Evolutionary conservation across 2,888 invertebrate genomes (phyloP), one percentile per base, ranked within the genome.

Genomic region (Tryphoninae sp.): DNA sequence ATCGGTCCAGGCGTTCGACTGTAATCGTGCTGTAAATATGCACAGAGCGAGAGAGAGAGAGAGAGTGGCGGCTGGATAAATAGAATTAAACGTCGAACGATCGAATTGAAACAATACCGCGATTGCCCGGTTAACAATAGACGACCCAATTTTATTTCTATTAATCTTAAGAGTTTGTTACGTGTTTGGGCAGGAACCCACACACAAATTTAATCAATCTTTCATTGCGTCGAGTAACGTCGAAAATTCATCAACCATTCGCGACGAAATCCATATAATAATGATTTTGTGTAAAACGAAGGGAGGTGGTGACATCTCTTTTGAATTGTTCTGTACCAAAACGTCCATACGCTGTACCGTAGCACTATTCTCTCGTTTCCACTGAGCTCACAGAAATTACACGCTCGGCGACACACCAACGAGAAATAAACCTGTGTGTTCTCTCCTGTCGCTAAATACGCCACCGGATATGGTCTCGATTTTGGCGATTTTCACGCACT

Each of bases 401-500:
- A 76, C 75, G 80, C 75, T 72, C 59, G 76, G 45, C 51, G 61
- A 65, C 13, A 53, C 71, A 33, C 40, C 13, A n/a, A n/a, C 74
- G 71, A 53, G 71, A 22, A 16, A 76, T 67, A 76, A 76, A 76
- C 53, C 80, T 73, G 6, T 26, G 23, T 40, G 11, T 23, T 73
- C 26, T 40, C 40, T 55, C 40, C 55, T 26, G n/a, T 62, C 1
- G 23, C 9, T 51, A 45, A 45, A 58, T 62, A 58, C 80, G 40
- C 61, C 71, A 72, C 53, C 67, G 80, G 80, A 80, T 76, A 76
- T 80, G 80, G 33, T 80, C 71, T 76, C 71, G 59, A 76, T 76
- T 80, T 71, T 59, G 23, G 23, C 33, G 69, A 55, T 80, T 80
- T 71, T 53, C 80, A 51, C 59, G 58, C 19, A 80, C 71, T 80